Evolutionary conservation across 2,797 vertebrate genomes (phyloP).

Genomic region (Furcifer pardalis): DNA sequence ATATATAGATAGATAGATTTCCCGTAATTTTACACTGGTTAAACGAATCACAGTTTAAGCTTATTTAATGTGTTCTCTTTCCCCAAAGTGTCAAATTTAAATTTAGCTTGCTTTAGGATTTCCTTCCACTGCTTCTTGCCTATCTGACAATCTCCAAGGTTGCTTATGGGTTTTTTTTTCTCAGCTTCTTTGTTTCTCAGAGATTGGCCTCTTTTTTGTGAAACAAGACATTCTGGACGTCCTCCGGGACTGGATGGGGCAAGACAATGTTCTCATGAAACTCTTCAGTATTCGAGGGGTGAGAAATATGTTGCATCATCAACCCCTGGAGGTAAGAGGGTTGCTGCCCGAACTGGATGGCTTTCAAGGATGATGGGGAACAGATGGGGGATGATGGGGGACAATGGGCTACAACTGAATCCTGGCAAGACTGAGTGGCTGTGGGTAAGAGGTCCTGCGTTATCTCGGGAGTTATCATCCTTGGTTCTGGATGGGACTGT

Average conservation of each 20-base stretch:
- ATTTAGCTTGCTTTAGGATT: too few species aligned
- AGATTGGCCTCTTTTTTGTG: not conserved
- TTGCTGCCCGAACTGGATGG: not conserved
- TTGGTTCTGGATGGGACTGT: too few species aligned
- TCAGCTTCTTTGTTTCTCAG: not conserved
- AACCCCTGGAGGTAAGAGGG: not conserved
- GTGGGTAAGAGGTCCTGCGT: too few species aligned
- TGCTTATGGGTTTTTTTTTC: not conserved
- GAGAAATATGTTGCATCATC: not conserved
- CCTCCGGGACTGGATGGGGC: not conserved
- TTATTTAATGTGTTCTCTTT: not conserved
- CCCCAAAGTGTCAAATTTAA: not conserved
- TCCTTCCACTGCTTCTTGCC: too few species aligned
- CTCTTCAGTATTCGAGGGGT: not conserved
- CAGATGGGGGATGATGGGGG: not conserved
- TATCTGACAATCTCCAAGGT: too few species aligned
- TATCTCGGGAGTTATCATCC: too few species aligned
- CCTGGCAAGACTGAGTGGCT: too few species aligned
- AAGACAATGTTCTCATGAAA: not conserved
- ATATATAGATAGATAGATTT: too few species aligned
- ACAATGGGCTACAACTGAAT: too few species aligned
- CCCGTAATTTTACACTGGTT: too few species aligned
- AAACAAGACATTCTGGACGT: slow-evolving; percentile 9
- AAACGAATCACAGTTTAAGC: too few species aligned
- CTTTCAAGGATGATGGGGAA: not conserved